Evolutionary conservation across 2,888 invertebrate species (phyloP).

Genomic region (Iselma pallidipennis): DNA sequence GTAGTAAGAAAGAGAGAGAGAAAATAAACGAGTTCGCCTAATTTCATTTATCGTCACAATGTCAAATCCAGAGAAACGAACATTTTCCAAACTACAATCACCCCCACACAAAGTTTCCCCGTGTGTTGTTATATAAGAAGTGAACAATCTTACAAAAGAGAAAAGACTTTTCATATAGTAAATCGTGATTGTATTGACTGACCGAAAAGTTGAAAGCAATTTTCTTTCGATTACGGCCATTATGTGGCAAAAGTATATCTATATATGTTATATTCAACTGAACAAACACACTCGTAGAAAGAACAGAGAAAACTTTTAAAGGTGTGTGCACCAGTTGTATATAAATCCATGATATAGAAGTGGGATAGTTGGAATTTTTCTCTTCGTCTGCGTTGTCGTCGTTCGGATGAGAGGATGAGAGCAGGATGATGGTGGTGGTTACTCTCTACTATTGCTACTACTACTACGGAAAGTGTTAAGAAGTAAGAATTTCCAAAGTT

Average conservation of each 20-base stretch:
- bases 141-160: conserved; percentile 31
- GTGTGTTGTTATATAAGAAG: conserved; percentile 11
- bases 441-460: not conserved
- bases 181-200: conserved; percentile 47
- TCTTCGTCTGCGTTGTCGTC: not conserved
- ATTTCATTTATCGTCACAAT: conserved; percentile 3
- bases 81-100: conserved; percentile 1
- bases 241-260: conserved; percentile 48
- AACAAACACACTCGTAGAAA: conserved; percentile 46
- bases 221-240: conserved; percentile 52
- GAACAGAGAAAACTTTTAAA: conserved; percentile 31
- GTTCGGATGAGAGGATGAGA: no score
- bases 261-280: conserved; percentile 48
- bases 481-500: conserved; percentile 54
- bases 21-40: not conserved
- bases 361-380: not conserved
- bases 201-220: conserved; percentile 50
- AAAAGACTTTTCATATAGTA: conserved; percentile 39
- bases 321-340: conserved; percentile 1
- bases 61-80: not conserved
- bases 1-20: not conserved
- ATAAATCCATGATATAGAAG: not conserved
- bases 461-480: conserved; percentile 50
- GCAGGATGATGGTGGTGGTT: no score
- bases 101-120: conserved; percentile 1